Conservation (phyloP, 2,113 vertebrate species). For the Ceyx cyanopectus region DNA sequence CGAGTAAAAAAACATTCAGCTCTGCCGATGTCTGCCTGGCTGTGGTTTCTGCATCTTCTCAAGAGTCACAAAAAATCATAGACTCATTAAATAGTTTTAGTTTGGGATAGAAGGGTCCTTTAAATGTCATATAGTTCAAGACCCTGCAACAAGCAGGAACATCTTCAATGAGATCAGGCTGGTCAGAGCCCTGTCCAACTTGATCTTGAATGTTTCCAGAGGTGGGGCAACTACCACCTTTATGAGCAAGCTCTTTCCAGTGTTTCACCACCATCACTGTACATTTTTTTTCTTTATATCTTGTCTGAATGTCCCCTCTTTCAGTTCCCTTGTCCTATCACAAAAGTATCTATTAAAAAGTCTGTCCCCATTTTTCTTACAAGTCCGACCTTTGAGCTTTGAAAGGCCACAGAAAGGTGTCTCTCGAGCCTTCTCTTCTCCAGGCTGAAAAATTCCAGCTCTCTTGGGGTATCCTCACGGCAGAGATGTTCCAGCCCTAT, state of each 20-base stretch:
- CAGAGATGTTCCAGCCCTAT: neutral
- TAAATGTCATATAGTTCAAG: neutral
- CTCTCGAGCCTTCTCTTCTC: neutral
- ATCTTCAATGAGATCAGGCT: neutral
- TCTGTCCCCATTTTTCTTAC: neutral
- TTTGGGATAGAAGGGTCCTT: neutral
- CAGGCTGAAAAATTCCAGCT: neutral
- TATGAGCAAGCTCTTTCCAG: neutral
- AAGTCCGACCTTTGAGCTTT: neutral
- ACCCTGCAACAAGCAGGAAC: neutral
- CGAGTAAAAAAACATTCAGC: fast-evolving
- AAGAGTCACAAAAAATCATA: neutral
- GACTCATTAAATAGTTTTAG: too few relatives aligned
- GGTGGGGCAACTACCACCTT: neutral
- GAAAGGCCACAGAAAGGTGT: neutral
- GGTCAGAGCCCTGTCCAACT: neutral
- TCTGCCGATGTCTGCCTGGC: neutral
- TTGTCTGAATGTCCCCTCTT: neutral
- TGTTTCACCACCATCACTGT: fast-evolving
- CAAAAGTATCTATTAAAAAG: neutral
- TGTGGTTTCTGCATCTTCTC: neutral
- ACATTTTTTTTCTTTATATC: neutral
- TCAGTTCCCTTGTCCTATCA: neutral
- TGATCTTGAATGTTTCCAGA: neutral
- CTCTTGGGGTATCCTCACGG: neutral